phyloP scores from a whole-genome alignment of 1,140 invertebrate genomes.

The Papilio glaucus region DNA sequence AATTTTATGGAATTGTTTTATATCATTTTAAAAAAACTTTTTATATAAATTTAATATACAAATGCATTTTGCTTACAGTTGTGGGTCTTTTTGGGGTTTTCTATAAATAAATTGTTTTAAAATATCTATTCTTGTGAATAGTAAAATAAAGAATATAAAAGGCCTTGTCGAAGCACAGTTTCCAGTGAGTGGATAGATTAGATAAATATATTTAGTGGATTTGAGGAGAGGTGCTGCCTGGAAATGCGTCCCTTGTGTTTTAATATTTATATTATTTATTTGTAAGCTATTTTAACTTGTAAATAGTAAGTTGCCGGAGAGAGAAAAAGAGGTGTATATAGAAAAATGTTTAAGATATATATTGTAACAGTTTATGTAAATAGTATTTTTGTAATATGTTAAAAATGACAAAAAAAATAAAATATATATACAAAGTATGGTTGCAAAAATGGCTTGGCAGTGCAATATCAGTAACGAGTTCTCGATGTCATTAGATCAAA shows the following conservation, averaged over 20 bases:
- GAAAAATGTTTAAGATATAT: slow-evolving; percentile 27
- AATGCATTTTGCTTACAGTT: slow-evolving; percentile 15
- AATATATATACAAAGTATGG: slow-evolving; percentile 27
- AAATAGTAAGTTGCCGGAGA: slow-evolving; percentile 13
- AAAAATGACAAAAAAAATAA: slow-evolving; percentile 26
- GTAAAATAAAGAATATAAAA: background rate
- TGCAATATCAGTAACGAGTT: background rate
- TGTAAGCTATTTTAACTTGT: slow-evolving; percentile 25
- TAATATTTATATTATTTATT: slow-evolving; percentile 27
- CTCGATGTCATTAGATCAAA: background rate
- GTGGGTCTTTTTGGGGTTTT: slow-evolving; percentile 7
- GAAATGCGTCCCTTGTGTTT: slow-evolving; percentile 20
- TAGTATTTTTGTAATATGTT: slow-evolving; percentile 27
- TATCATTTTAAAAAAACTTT: slow-evolving; percentile 18
- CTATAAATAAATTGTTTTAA: slow-evolving; percentile 5
- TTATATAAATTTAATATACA: slow-evolving; percentile 26
- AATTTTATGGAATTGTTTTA: slow-evolving; percentile 19
- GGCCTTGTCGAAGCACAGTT: background rate
- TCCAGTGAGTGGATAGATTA: slow-evolving; percentile 11
- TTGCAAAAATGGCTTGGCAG: slow-evolving; percentile 24
- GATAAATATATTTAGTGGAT: slow-evolving; percentile 24
- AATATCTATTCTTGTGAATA: slow-evolving; percentile 13
- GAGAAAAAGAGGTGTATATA: slow-evolving; percentile 12
- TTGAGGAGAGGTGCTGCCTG: slow-evolving; percentile 18
- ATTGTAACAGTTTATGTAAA: slow-evolving; percentile 21